Base-by-base conservation (phyloP, 2,888 invertebrate species). In the Macrosiphum euphorbiae region DNA sequence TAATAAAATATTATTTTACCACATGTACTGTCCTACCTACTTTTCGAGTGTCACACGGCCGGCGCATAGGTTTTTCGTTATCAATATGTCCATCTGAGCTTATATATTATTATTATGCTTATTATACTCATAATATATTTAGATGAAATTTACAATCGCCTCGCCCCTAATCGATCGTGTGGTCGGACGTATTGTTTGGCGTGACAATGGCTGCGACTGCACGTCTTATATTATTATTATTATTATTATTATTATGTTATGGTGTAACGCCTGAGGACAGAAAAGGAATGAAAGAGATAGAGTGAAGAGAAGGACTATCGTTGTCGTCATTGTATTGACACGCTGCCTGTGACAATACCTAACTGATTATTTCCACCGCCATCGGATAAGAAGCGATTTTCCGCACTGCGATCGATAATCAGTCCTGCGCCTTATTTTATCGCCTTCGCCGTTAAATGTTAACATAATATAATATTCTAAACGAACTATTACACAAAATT, bases 351-450 rank as follows among this genome's bases (percentile, higher is more conserved):
- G 78, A 78, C 20, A 20, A 78, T 41, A 78, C 8, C 35, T 35
- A 78, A 78, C 78, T 78, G 78, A 78, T 78, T 78, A 78, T 78
- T 78, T 78, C 78, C 78, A 78, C 78, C 35, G 78, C 78, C 67
- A 20, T 35, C 35, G 35, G 78, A 35, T 78, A 78, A 78, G 35
- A 35, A 35, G 35, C 78, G 78, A 78, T 78, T 78, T 78, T 78
- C 78, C 78, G 78, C 78, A 78, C 35, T 78, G 35, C 20, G 35
- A 78, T 78, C 78, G 78, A 78, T 78, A 35, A 78, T 78, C 35
- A 78, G 78, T 8, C 20, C 35, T 78, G 8, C 78, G 35, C 78
- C 78, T 78, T 78, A 3, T 78, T 20, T 78, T 35, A 35, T 78
- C 35, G 1, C 35, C 35, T 35, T 35, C 35, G 8, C 20, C 35